phyloP scores from a whole-genome alignment of 2,888 invertebrate genomes.

The Acanthopleura granulata region DNA sequence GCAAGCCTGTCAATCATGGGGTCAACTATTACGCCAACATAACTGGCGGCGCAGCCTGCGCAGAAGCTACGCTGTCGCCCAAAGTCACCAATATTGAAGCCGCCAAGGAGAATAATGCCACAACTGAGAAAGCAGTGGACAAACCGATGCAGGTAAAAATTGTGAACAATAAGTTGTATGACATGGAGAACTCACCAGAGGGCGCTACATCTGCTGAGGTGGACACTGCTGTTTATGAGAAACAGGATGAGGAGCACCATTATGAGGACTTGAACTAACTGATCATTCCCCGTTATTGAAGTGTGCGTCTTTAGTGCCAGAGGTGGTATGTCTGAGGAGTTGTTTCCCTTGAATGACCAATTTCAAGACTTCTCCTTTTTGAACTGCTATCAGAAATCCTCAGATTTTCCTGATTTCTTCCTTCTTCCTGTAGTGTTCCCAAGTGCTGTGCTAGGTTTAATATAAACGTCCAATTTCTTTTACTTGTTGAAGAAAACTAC shows the following conservation, averaged over 20 bases:
- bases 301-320: too few relatives aligned
- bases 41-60: neutral
- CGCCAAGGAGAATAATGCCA: neutral
- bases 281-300: too few relatives aligned
- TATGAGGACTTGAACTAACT: neutral
- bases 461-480: too few relatives aligned
- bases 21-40: constrained; percentile 14
- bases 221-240: neutral
- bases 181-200: neutral
- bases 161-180: neutral
- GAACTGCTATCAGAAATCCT: too few relatives aligned
- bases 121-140: neutral
- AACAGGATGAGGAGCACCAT: neutral
- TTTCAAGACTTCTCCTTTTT: too few relatives aligned
- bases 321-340: too few relatives aligned
- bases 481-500: too few relatives aligned
- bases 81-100: neutral
- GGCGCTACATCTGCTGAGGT: neutral
- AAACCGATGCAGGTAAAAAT: neutral
- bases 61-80: neutral
- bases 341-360: too few relatives aligned
- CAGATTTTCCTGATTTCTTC: too few relatives aligned
- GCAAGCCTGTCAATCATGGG: constrained; percentile 37
- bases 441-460: too few relatives aligned
- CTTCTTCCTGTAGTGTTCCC: too few relatives aligned